phyloP scores from a whole-genome alignment of 2,797 vertebrate species.

The Sebastes alutus region DNA sequence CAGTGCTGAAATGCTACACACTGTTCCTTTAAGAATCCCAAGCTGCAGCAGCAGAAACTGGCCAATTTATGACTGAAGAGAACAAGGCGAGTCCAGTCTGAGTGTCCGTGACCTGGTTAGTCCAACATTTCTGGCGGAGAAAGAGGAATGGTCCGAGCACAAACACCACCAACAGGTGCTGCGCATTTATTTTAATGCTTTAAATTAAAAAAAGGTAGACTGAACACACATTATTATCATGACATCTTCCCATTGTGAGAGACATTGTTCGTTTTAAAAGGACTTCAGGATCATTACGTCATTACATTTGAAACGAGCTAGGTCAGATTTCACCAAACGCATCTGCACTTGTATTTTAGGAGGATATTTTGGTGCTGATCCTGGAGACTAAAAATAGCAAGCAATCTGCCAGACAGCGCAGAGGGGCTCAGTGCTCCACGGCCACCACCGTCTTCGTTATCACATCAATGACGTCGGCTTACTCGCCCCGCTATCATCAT shows the following conservation, averaged over 20 bases:
- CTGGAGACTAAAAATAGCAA: constrained; percentile 65
- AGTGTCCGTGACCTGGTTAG: constrained; percentile 4
- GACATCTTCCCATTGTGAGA: neutral
- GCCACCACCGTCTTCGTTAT: constrained; percentile 55
- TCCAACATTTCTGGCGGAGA: neutral
- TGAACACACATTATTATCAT: neutral
- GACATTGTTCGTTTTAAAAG: neutral
- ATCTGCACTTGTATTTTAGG: neutral
- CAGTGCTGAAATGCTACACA: too few relatives aligned
- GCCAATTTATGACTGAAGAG: neutral
- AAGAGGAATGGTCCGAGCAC: constrained; percentile 21
- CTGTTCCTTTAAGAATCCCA: neutral
- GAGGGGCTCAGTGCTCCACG: constrained; percentile 13
- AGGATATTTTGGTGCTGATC: constrained; percentile 45
- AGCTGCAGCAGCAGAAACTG: constrained; percentile 1
- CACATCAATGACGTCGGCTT: constrained; percentile 70
- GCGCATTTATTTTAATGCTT: neutral
- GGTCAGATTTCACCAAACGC: constrained; percentile 6
- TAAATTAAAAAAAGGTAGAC: neutral
- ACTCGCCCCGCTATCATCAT: constrained; percentile 67
- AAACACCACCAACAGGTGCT: neutral
- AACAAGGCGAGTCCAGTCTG: neutral
- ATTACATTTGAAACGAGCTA: neutral
- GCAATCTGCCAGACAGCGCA: constrained; percentile 53
- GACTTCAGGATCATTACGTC: neutral